Conservation (phyloP, 53 echinoderm and acorn worm genomes). For the Paelopatides confundens region DNA sequence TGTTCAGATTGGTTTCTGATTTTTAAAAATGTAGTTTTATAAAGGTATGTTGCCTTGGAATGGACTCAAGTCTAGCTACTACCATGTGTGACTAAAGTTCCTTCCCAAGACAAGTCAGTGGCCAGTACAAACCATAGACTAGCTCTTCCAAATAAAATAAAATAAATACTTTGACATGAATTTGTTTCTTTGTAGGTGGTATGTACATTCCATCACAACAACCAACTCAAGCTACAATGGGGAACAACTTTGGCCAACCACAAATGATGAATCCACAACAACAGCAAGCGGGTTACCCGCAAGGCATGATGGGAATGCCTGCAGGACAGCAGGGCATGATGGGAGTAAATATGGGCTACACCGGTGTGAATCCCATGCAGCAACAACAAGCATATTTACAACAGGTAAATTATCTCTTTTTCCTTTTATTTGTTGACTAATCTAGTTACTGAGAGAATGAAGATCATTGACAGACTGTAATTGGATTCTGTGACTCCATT, state of each 20-base stretch:
- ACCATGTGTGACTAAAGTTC: too few species aligned
- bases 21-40: too few species aligned
- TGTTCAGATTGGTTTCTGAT: too few species aligned
- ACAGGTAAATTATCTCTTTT: background rate
- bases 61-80: too few species aligned
- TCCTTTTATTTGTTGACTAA: background rate
- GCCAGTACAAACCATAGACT: too few species aligned
- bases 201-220: conserved; percentile 49
- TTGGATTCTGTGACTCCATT: background rate
- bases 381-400: conserved; percentile 40
- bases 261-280: conserved; percentile 34
- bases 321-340: conserved; percentile 34
- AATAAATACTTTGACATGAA: too few species aligned
- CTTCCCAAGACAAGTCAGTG: too few species aligned
- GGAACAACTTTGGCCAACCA: conserved; percentile 18
- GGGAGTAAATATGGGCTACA: conserved; percentile 26
- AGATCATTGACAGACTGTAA: background rate
- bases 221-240: conserved; percentile 15
- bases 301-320: conserved; percentile 45
- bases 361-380: conserved; percentile 15
- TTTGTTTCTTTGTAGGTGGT: background rate
- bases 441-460: background rate
- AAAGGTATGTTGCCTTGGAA: too few species aligned
- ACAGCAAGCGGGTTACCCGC: conserved; percentile 8
- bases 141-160: too few species aligned